Evolutionary conservation across 2,113 vertebrate species (phyloP).

Genomic region (Rhabdornis inornatus): DNA sequence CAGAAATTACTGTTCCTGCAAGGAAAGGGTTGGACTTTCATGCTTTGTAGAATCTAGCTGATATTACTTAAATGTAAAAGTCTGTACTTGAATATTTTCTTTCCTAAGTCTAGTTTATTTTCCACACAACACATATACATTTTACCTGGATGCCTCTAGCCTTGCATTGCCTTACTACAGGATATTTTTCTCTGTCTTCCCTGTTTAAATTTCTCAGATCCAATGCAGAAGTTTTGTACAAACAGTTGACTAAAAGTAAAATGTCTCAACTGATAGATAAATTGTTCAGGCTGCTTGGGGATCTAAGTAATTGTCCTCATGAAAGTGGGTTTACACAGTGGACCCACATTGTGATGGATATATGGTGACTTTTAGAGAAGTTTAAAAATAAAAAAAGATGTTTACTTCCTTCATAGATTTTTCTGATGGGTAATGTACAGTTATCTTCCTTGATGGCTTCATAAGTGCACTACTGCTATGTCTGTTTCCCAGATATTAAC

Average conservation of each 20-base stretch:
- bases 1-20: not conserved
- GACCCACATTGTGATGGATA: not conserved
- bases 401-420: not conserved
- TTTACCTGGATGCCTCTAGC: not conserved
- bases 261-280: not conserved
- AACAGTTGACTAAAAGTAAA: not conserved
- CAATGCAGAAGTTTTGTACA: not conserved
- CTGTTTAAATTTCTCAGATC: not conserved
- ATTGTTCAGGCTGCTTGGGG: not conserved
- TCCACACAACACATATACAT: not conserved
- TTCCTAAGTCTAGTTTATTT: not conserved
- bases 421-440: not conserved
- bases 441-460: not conserved
- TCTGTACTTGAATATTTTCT: not conserved
- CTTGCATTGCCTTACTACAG: not conserved
- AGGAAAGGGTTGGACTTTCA: not conserved
- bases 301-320: not conserved
- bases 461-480: not conserved
- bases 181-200: not conserved
- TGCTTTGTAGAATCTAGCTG: not conserved
- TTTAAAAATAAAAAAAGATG: not conserved
- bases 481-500: not conserved
- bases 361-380: not conserved
- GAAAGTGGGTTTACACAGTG: not conserved
- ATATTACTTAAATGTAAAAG: not conserved